Evolutionary conservation across 2,797 vertebrate species (phyloP).

Genomic region (Alfaro cultratus): DNA sequence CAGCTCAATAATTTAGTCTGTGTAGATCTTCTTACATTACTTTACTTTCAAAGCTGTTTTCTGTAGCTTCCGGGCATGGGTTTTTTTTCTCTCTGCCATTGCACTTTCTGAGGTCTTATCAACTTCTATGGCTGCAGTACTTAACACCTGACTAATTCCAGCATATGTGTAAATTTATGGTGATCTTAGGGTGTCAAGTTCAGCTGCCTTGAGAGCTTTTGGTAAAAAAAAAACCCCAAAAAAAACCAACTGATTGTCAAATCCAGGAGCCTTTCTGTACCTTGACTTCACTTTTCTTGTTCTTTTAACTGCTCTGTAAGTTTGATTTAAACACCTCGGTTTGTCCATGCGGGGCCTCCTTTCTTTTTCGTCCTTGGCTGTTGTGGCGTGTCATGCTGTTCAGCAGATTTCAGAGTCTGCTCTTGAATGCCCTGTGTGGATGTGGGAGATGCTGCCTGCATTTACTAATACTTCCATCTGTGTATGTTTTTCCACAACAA

Average conservation of each 20-base stretch:
- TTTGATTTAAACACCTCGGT: conserved; percentile 46
- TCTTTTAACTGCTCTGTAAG: conserved; percentile 57
- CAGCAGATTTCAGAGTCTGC: conserved; percentile 75
- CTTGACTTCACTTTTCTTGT: conserved; percentile 58
- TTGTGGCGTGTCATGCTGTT: conserved; percentile 99
- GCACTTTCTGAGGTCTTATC: conserved; percentile 52
- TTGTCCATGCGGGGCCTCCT: conserved; percentile 50
- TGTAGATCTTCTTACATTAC: conserved; percentile 64
- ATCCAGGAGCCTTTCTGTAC: conserved; percentile 68
- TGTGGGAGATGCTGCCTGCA: conserved; percentile 60
- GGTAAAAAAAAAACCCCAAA: neutral
- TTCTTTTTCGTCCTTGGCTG: conserved; percentile 78
- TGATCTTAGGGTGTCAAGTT: conserved; percentile 56
- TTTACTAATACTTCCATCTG: conserved; percentile 71
- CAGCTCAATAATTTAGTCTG: conserved; percentile 76
- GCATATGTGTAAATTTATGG: conserved; percentile 53
- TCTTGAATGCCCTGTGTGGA: conserved; percentile 62
- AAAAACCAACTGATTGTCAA: conserved; percentile 37
- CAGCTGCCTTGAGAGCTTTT: conserved; percentile 39
- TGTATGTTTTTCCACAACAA: conserved; percentile 63
- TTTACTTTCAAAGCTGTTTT: conserved; percentile 60
- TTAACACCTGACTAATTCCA: conserved; percentile 63
- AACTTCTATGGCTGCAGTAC: conserved; percentile 70
- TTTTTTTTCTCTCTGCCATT: conserved; percentile 72
- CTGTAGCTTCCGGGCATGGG: conserved; percentile 67